Evolutionary conservation across 2,888 invertebrate genomes (phyloP).

Genomic region (Hirtodrosophila trivittata): DNA sequence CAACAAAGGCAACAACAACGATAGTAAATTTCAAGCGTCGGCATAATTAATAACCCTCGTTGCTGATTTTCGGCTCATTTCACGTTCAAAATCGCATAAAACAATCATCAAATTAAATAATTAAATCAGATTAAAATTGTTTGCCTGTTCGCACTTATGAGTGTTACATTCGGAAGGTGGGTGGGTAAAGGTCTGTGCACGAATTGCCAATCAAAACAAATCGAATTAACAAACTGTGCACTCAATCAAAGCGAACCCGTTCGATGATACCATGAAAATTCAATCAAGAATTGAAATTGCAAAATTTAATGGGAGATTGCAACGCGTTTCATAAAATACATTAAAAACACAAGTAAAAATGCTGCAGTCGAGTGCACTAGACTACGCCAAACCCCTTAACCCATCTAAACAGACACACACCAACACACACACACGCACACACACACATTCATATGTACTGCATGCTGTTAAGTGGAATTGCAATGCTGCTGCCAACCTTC

Average conservation of each 20-base stretch:
- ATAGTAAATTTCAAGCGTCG: conserved; percentile 4
- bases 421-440: no score
- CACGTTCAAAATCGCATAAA: conserved; percentile 46
- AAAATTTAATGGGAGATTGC: conserved; percentile 43
- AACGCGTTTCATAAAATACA: conserved; percentile 53
- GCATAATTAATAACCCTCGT: conserved; percentile 54
- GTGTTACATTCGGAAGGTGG: neutral
- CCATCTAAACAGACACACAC: no score
- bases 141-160: conserved; percentile 31
- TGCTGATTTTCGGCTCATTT: conserved; percentile 34
- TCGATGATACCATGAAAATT: conserved; percentile 42
- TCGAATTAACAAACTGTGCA: conserved; percentile 73
- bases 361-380: no score
- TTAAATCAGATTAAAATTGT: conserved; percentile 67
- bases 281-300: conserved; percentile 62
- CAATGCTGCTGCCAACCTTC: no score
- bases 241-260: conserved; percentile 63
- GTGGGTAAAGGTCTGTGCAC: neutral
- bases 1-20: conserved; percentile 12
- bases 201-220: conserved; percentile 38
- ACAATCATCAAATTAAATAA: conserved; percentile 68
- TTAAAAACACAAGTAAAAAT: no score
- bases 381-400: no score
- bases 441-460: no score
- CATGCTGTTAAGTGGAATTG: no score